These are phyloP conservation scores for Garra rufa DNA, from an alignment of 2,113 vertebrate genomes.

Conservation along the genomic window DNA sequence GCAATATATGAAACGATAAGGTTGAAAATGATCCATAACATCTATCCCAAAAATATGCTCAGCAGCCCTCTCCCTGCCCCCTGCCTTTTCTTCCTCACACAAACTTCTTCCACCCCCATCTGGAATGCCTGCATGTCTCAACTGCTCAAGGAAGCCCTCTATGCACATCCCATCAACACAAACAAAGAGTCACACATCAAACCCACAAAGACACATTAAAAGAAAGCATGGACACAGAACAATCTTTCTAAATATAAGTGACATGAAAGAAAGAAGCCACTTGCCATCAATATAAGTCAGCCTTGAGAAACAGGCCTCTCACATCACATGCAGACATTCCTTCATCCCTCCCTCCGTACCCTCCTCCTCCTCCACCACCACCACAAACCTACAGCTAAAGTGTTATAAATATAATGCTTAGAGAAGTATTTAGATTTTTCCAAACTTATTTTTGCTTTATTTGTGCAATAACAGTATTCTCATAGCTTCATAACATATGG, in stretches of 20 bases:
- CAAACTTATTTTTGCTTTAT: too few species aligned
- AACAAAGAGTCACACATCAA: slow-evolving; percentile 35
- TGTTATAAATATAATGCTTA: too few species aligned
- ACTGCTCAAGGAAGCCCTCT: slow-evolving; percentile 54
- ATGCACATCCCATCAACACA: slow-evolving; percentile 52
- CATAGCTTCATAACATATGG: too few species aligned
- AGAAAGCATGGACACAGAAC: slow-evolving; percentile 39
- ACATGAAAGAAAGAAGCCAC: slow-evolving; percentile 16
- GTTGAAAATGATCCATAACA: not conserved
- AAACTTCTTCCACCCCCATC: slow-evolving; percentile 58
- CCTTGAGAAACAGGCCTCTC: slow-evolving; percentile 16
- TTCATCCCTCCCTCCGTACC: slow-evolving; percentile 1
- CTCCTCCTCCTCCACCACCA: not conserved
- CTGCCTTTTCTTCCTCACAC: slow-evolving; percentile 4
- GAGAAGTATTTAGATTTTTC: not conserved
- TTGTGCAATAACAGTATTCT: too few species aligned
- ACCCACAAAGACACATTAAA: slow-evolving; percentile 43
- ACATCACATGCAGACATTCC: slow-evolving; percentile 32
- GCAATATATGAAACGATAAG: not conserved
- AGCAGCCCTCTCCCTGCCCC: slow-evolving; percentile 1
- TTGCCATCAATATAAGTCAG: slow-evolving; percentile 10
- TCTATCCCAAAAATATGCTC: not conserved
- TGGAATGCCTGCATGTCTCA: slow-evolving; percentile 59
- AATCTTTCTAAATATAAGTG: slow-evolving; percentile 26
- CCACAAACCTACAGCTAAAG: too few species aligned